Evolutionary conservation across 2,113 vertebrate genomes (phyloP).

Genomic region (Callipepla californica): DNA sequence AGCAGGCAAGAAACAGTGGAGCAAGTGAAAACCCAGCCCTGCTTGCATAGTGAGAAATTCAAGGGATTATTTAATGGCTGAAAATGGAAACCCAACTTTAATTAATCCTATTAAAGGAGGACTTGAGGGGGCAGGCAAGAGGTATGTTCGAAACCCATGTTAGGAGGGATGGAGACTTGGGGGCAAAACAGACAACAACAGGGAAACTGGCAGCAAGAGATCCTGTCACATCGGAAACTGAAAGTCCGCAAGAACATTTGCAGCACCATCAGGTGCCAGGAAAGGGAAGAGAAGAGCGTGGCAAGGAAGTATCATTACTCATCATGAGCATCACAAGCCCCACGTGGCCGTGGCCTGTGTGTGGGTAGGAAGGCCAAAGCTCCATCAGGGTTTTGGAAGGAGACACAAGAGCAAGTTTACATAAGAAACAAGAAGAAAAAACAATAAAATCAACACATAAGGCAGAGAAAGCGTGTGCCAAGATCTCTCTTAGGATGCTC

Average conservation of each 20-base stretch:
- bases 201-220: not conserved
- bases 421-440: not conserved
- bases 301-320: not conserved
- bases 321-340: accelerated
- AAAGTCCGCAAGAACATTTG: not conserved
- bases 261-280: not conserved
- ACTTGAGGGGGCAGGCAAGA: not conserved
- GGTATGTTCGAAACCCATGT: not conserved
- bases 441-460: not conserved
- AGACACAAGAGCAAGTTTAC: not conserved
- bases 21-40: not conserved
- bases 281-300: not conserved
- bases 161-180: not conserved
- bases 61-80: not conserved
- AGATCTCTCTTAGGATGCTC: not conserved
- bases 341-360: not conserved
- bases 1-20: not conserved
- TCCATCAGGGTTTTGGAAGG: not conserved
- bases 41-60: not conserved
- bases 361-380: not conserved
- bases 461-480: slow-evolving; percentile 23
- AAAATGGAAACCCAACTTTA: not conserved
- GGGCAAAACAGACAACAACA: not conserved
- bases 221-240: not conserved
- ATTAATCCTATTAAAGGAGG: not conserved